Evolutionary conservation across 2,888 invertebrate genomes (phyloP), one percentile per base, ranked within the genome.

Genomic region (Agrochola macilenta): DNA sequence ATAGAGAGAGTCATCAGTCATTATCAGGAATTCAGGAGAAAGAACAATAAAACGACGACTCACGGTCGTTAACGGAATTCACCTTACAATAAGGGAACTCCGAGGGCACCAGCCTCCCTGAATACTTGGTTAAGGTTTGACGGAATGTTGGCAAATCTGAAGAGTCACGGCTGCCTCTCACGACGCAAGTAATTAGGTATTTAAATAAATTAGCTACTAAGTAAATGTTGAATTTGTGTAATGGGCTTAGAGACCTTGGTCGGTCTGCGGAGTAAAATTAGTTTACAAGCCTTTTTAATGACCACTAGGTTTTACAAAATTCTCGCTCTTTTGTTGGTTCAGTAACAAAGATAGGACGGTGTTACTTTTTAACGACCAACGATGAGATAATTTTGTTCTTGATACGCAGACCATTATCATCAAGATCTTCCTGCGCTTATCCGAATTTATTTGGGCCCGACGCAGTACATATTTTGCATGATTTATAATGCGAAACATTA

Each of bases 41-140:
- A 93, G 95, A 95, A 96, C 95, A 96, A 96, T 96, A 93, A 94
- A 96, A 92, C 89, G 85, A 90, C 94, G 87, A 94, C 93, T 96
- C 96, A 96, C 89, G 93, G 93, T 95, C 95, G 96, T 96, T 96
- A 95, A 92, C 93, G 90, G 93, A 93, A 94, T 93, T 90, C 93
- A 93, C 93, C 93, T 91, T 91, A 92, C 90, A 93, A 92, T 90
- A 90, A 91, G 89, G 90, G 91, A 91, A 92, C 88, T 89, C 89
- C 86, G 83, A 89, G 88, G 85, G 87, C 87, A 84, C 79, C 78
- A 83, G 69, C 82, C 74, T 83, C 83, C 90, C 89, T 87, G 87
- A 93, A 92, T 92, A 92, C 91, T 93, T 92, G 89, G 89, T 87
- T 88, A 89, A 88, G 89, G 90, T 90, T 90, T 87, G 89, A 90